Base-by-base conservation (phyloP, 1,140 invertebrate genomes). In the Drosophila orena region DNA sequence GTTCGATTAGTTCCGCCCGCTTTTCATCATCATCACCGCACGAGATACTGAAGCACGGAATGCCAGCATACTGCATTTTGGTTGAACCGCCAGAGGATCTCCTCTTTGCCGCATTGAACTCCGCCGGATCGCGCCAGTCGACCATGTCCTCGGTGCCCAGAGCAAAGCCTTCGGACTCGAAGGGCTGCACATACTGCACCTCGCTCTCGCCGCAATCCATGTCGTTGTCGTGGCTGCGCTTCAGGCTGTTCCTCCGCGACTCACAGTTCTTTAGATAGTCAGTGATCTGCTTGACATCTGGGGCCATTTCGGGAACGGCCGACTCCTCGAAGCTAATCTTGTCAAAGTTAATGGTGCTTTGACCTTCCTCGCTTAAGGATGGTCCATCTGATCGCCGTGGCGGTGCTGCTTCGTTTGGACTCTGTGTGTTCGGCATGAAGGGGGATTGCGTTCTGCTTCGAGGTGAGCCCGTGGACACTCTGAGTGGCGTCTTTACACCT, bases 291-390 rank as follows among this genome's bases (percentile, higher is more conserved):
- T 92, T 89, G 0, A 92, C 50, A 30, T 91, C 91, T 14, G 81
- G 72, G 1, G 59, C 49, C 11, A 30, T 10, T 1, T 49, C 24
- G 3, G 27, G 38, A 15, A 38, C 46, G 0, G 30, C 35, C 4
- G 90, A 81, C 50, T 91, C 90, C 59, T 91, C 90, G 24, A 91
- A 91, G 68, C 90, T 91, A 4, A 91, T 91, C 61, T 91, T 91
- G 54, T 91, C 90, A 43, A 91, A 91, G 54, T 91, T 76, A 6
- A 91, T 85, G 14, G 90, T 91, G 30, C 81, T 76, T 56, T 76
- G 42, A 1, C 59, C 60, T 1, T 59, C 60, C 0, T 57, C 59
- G 1, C 12, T n/a, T 42, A 56, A 44, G 11, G 27, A 37, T 55
- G 17, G 54, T 30, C 49, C 27, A 7, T 40, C 24, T 1, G 15